Evolutionary conservation across 2,888 invertebrate species (phyloP), one percentile per base, ranked within the genome.

Genomic region (Nipponacmea schrenckii): DNA sequence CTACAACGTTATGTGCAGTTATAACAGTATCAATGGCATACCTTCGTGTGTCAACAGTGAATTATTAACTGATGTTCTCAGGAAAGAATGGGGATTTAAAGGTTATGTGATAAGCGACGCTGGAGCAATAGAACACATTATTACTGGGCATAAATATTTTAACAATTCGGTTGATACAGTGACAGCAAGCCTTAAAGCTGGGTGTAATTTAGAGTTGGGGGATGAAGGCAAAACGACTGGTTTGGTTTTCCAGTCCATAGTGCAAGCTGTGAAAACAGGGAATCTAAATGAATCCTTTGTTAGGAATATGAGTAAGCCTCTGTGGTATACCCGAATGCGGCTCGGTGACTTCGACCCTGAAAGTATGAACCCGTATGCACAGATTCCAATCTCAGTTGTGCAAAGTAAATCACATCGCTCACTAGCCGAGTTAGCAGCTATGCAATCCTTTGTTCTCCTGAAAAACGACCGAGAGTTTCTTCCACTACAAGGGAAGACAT

Each of bases 311-410:
- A 74, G 75, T 12, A 77, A 77, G 65, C 81, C 82, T 15, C 72
- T 83, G 50, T 81, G 81, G 62, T 79, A 81, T 64, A 81, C 82
- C 0, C 63, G 83, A n/a, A 80, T 83, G 80, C 71, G 79, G 45
- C 75, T 82, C 10, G 83, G 83, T 62, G 83, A 83, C 64, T 82
- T 83, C 72, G 83, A 83, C 46, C 83, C 83, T 4, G 77, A 77
- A 4, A 64, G 69, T 31, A 83, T 83, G 84, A 85, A 85, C 71
- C 87, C 87, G 0, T 87, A 85, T 73, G 62, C 71, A 8, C 48
- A 72, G 15, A 72, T 79, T 27, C 79, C 76, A 70, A 63, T 79
- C 64, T 74, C 77, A 5, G 62, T 76, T 15, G 79, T 83, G 3
- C 79, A 79, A 67, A 81, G 79, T 73, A 70, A 68, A 4, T 74